Base-by-base conservation (phyloP, 2,888 invertebrate species). In the Drosophila algonquin region DNA sequence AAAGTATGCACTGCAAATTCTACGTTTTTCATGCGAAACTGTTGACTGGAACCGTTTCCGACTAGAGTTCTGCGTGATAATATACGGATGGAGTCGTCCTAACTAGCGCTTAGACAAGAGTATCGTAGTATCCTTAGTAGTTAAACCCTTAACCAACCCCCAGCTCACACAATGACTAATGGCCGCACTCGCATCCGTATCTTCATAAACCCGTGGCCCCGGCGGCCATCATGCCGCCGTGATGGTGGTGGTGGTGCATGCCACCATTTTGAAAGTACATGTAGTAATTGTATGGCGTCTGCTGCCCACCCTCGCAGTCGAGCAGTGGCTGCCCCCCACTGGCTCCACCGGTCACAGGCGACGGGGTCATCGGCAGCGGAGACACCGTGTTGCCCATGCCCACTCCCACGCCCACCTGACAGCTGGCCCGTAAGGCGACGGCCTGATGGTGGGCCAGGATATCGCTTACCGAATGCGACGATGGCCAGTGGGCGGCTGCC, bases 391-490 rank as follows among this genome's bases (percentile, higher is more conserved):
- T 91, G 45, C 90, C 91, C 71, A 72, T 72, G 18, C 44, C 64
- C 40, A 67, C 68, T 4, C 65, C 67, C 16, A 70, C 70, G 12
- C 71, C 71, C 46, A 89, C 83, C 71, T 92, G 92, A 75, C 91
- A 91, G 62, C 91, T 91, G 75, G 90, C 90, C 0, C 91, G 90
- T 58, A 92, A 62, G 1, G 92, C 92, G 1, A 92, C 91, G 3
- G 91, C 91, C 70, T 92, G 91, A 74, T 92, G 92, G 63, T 92
- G 92, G 2, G 94, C 94, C 77, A 94, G 84, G 78, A 94, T 94
- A 79, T 94, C 94, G 57, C 93, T 93, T 2, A 94, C 94, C 9
- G 94, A 93, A 84, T 94, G 94, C 51, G 94, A 93, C 76, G 94
- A 94, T 24, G 93, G 93, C 93, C 92, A 92, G 60, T 91, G 91